Base-by-base conservation (phyloP, 2,888 invertebrate species). In the Boloria euphrosyne region DNA sequence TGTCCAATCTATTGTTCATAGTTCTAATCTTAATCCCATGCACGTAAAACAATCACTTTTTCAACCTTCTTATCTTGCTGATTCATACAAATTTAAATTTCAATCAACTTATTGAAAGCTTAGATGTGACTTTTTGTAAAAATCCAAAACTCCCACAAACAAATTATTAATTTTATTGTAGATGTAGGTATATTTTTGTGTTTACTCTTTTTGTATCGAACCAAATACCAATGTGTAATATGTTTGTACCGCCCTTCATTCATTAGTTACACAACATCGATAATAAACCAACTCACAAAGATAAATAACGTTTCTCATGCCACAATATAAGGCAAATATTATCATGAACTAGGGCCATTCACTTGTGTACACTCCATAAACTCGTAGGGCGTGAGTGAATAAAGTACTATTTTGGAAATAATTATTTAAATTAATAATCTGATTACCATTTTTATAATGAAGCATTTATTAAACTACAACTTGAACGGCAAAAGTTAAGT, bases 251-350 rank as follows among this genome's bases (percentile, higher is more conserved):
- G 31, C 27, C 61, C 53, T 62, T 62, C 62, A 31, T 53, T 49
- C 49, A 38, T 31, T 49, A 31, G 53, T 53, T 62, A 62, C 62
- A 53, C 62, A 62, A 55, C 57, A 38, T 44, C n/a, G 55, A 51
- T 57, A 57, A 57, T 50, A 43, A 31, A 50, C 22, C 57, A 50
- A 55, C 44, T 63, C 31, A 59, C 59, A 22, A 55, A 63, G 54
- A 63, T 54, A 63, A 63, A 54, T 54, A 63, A 63, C 62, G 63
- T 55, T 54, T 55, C 52, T 46, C 49, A 49, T 59, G 49, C 49
- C 49, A 59, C 53, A 62, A 62, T 51, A 52, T 54, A 44, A 46
- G 46, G 18, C 47, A 62, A 53, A 53, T 53, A 62, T 62, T 53
- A 53, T 44, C 10, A 53, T 43, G 22, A 47, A 52, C 54, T 54